These are phyloP conservation scores for Dryas iulia DNA, from an alignment of 1,140 invertebrate genomes.

Conservation along the genomic window DNA sequence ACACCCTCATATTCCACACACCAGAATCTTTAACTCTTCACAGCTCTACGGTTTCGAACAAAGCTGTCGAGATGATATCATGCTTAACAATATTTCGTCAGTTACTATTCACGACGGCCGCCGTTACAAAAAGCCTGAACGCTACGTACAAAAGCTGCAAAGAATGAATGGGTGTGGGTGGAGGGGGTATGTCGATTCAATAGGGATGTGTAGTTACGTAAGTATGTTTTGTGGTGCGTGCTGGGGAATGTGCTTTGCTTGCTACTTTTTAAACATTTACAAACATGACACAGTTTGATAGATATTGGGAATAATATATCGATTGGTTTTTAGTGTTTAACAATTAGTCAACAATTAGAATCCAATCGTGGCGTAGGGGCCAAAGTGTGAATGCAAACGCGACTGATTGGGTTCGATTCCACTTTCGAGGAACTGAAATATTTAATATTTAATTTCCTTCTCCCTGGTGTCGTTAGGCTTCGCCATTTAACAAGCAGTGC, in stretches of 20 bases:
- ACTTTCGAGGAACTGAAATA: too few relatives aligned
- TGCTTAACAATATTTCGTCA: constrained; percentile 73
- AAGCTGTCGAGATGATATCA: constrained; percentile 54
- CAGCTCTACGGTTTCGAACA: constrained; percentile 34
- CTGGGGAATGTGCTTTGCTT: constrained; percentile 29
- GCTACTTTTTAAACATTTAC: constrained; percentile 24
- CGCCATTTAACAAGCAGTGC: too few relatives aligned
- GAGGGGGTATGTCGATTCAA: constrained; percentile 64
- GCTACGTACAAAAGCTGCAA: constrained; percentile 72
- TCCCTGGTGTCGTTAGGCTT: too few relatives aligned
- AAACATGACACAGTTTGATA: background rate
- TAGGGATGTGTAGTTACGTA: constrained; percentile 74
- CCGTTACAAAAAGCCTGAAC: constrained; percentile 72
- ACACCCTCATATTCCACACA: constrained; percentile 4
- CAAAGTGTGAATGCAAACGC: too few relatives aligned
- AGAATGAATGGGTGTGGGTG: constrained; percentile 72
- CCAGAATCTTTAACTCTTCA: constrained; percentile 19
- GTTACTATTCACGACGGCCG: constrained; percentile 62
- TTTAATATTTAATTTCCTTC: too few relatives aligned
- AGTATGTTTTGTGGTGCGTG: constrained; percentile 73
- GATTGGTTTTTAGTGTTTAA: background rate
- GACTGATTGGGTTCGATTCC: too few relatives aligned
- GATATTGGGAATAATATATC: background rate
- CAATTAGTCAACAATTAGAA: too few relatives aligned
- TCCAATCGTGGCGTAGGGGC: too few relatives aligned